A percentile compares a stretch with the other conserved stretches of the same genome.
These are phyloP conservation scores for Corythaeola cristata DNA, from an alignment of 2,113 vertebrate species.

Conservation along the genomic window DNA sequence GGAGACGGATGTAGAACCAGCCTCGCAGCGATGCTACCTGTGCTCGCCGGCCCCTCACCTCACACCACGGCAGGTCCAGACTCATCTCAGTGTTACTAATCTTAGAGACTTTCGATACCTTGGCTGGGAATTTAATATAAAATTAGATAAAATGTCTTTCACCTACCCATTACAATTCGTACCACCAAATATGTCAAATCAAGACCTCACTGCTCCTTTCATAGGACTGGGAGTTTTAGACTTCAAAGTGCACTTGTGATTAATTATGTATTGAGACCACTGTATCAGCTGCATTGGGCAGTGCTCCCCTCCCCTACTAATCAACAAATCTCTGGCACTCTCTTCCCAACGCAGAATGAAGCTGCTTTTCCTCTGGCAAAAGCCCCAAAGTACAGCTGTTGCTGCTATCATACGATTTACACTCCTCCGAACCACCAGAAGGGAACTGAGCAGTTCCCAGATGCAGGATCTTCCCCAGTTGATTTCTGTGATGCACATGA, in stretches of 20 bases:
- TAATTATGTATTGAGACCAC: not conserved
- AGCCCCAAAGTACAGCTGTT: slow-evolving; percentile 22
- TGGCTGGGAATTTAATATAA: not conserved
- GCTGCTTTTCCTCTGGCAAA: slow-evolving; percentile 25
- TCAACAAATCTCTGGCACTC: slow-evolving; percentile 9
- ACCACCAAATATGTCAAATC: not conserved
- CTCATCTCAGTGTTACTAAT: not conserved
- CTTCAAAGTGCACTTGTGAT: not conserved
- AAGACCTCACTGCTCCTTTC: not conserved
- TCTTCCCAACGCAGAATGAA: not conserved
- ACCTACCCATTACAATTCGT: not conserved
- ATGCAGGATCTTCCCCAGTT: not conserved
- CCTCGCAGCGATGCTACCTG: not conserved
- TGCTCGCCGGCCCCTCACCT: accelerated
- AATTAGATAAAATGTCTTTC: not conserved
- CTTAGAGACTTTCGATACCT: not conserved
- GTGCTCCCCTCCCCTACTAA: not conserved
- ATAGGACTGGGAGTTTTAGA: not conserved
- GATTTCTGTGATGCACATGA: not conserved
- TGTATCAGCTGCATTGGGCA: not conserved
- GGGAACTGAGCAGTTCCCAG: not conserved
- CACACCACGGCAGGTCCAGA: not conserved
- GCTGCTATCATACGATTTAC: not conserved
- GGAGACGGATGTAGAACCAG: not conserved
- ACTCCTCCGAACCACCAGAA: not conserved